Evolutionary conservation across 2,797 vertebrate genomes (phyloP), one percentile per base, ranked within the genome.

Genomic region (Muscicapa comitata): DNA sequence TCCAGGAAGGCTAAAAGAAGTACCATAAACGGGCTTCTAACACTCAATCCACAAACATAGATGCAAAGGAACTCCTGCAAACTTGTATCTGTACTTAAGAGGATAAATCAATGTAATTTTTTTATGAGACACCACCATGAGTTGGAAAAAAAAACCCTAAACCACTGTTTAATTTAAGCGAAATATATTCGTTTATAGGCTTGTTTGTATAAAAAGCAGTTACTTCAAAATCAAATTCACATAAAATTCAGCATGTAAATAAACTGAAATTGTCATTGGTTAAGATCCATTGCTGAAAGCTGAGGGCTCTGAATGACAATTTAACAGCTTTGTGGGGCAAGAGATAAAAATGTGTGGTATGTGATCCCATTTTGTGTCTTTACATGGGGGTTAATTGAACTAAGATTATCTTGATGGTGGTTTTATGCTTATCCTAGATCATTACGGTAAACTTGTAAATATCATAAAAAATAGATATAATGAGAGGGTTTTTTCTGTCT

Each of bases 1-100:
- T 26, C 35, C 38, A 61, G 59, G 10, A 26, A 47, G 47, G 38
- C 38, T 10, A 9, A 37, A 12, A 55, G 40, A 63, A 80, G 25
- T 19, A 45, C 28, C 23, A 7, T 1, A 33, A 16, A 6, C 0
- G 0, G 54, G 17, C 24, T 35, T 23, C 4, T 38, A 51, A 47
- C 10, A 11, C 19, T 72, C 40, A 37, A 2, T 19, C 13, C 42
- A 13, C 38, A 48, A 8, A 10, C 12, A 33, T 25, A 16, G 31
- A 42, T 8, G 42, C 17, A 53, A 33, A 74, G 13, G 18, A 43
- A 13, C n/a, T 59, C 13, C 42, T 65, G 31, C 31, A 53, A 87
- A 35, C 28, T 16, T 33, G 2, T 10, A 20, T 5, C 53, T 77
- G 28, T 37, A 50, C 17, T 26, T 55, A 55, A 45, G 2, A 48